Conservation (phyloP, 2,113 vertebrate species). For the Quiscalus mexicanus region DNA sequence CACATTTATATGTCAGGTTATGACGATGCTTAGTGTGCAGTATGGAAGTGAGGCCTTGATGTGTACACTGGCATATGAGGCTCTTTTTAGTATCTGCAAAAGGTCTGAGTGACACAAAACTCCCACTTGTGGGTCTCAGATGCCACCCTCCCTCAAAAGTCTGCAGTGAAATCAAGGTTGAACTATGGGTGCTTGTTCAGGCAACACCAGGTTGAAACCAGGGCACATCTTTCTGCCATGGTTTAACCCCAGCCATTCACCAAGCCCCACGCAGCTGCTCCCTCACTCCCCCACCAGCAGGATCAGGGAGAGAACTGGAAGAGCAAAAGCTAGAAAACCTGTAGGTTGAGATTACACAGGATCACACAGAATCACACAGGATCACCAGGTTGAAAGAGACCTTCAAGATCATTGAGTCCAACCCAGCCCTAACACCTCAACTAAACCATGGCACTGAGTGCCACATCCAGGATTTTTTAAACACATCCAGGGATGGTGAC, state of each 20-base stretch:
- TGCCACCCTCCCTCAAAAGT: not conserved
- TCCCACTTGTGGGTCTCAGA: not conserved
- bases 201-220: not conserved
- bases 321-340: not conserved
- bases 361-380: not conserved
- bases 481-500: not conserved
- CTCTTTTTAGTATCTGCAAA: not conserved
- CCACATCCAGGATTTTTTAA: not conserved
- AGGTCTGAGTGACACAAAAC: not conserved
- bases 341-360: not conserved
- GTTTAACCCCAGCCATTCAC: not conserved
- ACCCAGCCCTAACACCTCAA: not conserved
- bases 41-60: not conserved
- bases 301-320: accelerated
- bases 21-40: not conserved
- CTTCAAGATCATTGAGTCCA: not conserved
- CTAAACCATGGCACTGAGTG: not conserved
- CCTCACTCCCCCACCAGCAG: not conserved
- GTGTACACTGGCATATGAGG: accelerated
- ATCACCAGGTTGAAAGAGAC: not conserved
- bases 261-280: accelerated
- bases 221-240: not conserved
- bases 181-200: not conserved
- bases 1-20: not conserved
- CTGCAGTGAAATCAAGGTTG: not conserved